A percentile compares a stretch with the other conserved stretches of the same genome.
phyloP scores from a whole-genome alignment of 2,113 vertebrate species.

The Lagopus leucura region DNA sequence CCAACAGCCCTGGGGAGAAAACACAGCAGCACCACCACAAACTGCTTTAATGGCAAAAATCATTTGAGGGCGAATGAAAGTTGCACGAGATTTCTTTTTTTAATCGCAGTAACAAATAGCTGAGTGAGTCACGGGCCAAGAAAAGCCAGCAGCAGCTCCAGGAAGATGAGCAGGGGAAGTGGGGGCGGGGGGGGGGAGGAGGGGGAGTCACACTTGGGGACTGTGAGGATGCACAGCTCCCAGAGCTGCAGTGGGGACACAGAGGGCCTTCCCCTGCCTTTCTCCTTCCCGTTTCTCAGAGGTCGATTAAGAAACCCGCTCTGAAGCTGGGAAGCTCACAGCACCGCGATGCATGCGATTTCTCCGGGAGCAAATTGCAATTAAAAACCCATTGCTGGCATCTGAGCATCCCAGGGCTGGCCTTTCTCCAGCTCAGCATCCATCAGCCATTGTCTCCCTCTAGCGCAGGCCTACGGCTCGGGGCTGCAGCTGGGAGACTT shows the following conservation, averaged over 20 bases:
- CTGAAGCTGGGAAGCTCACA: accelerated
- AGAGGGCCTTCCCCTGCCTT: neutral
- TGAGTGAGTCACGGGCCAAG: neutral
- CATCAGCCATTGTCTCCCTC: conserved; percentile 71
- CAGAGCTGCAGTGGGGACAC: neutral
- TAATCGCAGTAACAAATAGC: neutral
- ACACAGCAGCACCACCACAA: accelerated
- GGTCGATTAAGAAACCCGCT: neutral
- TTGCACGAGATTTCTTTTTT: neutral
- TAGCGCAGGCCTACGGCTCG: conserved; percentile 24
- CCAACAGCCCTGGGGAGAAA: neutral
- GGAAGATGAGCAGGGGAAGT: neutral
- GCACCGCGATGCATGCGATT: accelerated
- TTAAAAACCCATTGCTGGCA: neutral
- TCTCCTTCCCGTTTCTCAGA: neutral
- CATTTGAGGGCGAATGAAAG: neutral
- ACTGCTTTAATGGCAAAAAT: neutral
- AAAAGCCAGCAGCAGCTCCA: neutral
- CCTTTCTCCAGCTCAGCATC: neutral
- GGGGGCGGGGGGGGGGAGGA: neutral
- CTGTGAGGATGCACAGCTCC: neutral
- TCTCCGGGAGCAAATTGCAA: accelerated
- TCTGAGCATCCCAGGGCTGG: neutral
- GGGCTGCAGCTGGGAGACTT: too few species aligned
- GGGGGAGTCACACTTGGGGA: neutral